Evolutionary conservation across 2,113 vertebrate genomes (phyloP), one percentile per base, ranked within the genome.

Genomic region (Leucopternis melanops): DNA sequence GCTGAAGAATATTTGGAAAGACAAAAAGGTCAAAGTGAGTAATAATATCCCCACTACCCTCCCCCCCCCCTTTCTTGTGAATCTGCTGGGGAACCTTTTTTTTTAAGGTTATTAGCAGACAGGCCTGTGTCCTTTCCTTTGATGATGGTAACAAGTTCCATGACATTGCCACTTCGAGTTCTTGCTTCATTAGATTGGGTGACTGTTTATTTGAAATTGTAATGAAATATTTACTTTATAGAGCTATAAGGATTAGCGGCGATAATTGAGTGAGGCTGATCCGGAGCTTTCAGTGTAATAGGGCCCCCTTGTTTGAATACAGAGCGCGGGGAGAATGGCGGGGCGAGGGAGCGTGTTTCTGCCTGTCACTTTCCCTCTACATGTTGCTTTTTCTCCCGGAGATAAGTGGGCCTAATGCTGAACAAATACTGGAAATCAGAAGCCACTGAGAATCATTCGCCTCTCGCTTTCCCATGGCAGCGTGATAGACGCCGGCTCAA

Each of bases 361-460:
- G 99, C 98, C 98, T 99, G 99, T 99, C 99, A 99, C 98, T 99
- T 99, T 99, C 99, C 98, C 99, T 99, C 98, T 99, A 98, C 99
- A 98, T 99, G 99, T 99, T 99, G 99, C 99, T 99, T 99, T 99
- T 99, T 99, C 99, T 99, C 98, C 98, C 98, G 98, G 98, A 99
- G 99, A 99, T 99, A 99, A 99, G 99, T 99, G 99, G 99, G 97
- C 98, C 99, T 99, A 99, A 99, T 98, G 99, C 99, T 99, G 99
- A 99, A 99, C 99, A 99, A 99, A 99, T 99, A 99, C 99, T 99
- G 99, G 99, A 99, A 99, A 99, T 99, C 99, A 99, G 99, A 99
- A 99, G 99, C 99, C 99, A 99, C 99, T 99, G 99, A 99, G 99
- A 99, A 99, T 99, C 99, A 99, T 99, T 99, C 99, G 98, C 98